phyloP scores from a whole-genome alignment of 2,888 invertebrate species.

The Cetonia aurata region DNA sequence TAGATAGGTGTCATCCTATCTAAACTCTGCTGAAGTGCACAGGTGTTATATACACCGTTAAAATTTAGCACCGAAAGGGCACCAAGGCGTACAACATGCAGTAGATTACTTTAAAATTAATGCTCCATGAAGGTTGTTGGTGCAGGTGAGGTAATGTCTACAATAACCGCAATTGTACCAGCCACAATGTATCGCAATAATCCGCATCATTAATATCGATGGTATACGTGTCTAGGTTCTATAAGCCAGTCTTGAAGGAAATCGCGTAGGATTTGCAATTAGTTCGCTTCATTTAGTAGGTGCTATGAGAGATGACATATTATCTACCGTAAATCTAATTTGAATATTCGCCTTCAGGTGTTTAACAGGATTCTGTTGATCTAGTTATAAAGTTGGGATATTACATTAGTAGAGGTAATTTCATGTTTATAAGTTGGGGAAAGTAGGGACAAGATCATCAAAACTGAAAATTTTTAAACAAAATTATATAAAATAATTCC shows the following conservation, averaged over 20 bases:
- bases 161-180: constrained; percentile 12
- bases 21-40: background rate
- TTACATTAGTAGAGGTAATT: no score
- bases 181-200: constrained; percentile 18
- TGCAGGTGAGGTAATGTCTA: constrained; percentile 8
- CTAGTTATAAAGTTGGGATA: no score
- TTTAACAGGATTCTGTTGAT: no score
- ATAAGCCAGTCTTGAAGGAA: constrained; percentile 4
- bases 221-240: background rate
- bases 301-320: background rate
- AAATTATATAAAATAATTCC: no score
- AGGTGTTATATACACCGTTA: constrained; percentile 19
- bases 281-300: background rate
- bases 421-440: no score
- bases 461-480: no score
- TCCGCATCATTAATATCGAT: constrained; percentile 4
- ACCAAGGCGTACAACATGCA: constrained; percentile 10
- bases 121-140: constrained; percentile 7
- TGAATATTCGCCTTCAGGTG: background rate
- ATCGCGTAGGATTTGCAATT: constrained; percentile 15
- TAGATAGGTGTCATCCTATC: no score
- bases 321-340: constrained; percentile 9
- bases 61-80: constrained; percentile 14
- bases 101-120: constrained; percentile 30
- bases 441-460: no score